Conservation (phyloP, 2,113 vertebrate species). For the Clarias batrachus region DNA sequence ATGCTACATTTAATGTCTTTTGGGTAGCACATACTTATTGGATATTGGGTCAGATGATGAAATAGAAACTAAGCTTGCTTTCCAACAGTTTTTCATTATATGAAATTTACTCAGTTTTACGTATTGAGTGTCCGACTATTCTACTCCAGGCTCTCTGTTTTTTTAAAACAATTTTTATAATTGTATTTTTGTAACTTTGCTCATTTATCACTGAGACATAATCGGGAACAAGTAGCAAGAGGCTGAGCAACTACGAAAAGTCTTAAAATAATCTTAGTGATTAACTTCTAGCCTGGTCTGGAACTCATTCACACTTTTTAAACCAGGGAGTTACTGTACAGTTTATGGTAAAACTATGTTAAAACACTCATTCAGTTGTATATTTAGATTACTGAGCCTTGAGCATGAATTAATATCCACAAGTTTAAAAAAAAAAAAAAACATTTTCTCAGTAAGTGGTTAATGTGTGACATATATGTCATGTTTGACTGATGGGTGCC, state of each 20-base stretch:
- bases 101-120: constrained; percentile 1
- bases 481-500: neutral
- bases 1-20: neutral
- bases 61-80: neutral
- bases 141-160: neutral
- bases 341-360: neutral
- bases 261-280: constrained; percentile 15
- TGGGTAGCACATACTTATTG: neutral
- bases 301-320: neutral
- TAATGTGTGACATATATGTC: neutral
- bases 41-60: constrained; percentile 11
- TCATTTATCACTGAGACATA: constrained; percentile 10
- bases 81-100: constrained; percentile 16
- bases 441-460: neutral
- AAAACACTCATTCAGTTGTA: neutral
- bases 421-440: neutral
- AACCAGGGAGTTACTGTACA: neutral
- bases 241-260: neutral
- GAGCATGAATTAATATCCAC: neutral
- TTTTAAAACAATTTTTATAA: neutral
- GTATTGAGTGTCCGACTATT: neutral
- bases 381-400: neutral
- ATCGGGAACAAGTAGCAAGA: neutral
- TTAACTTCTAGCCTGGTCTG: constrained; percentile 1
- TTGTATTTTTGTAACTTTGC: neutral